These are phyloP conservation scores for Mormyrops attenuatus DNA, from an alignment of 2,797 vertebrate species.

Conservation along the genomic window DNA sequence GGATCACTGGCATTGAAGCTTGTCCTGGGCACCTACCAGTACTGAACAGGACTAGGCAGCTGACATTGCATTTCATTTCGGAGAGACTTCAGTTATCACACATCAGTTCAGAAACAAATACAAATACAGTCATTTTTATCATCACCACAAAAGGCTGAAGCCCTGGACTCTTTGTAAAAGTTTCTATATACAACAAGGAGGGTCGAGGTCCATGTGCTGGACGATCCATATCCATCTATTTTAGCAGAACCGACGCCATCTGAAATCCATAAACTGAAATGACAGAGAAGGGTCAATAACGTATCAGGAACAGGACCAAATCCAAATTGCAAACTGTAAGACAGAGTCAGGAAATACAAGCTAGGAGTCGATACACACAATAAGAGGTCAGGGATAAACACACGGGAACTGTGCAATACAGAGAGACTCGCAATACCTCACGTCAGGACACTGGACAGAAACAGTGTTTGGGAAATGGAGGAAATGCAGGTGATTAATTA, in stretches of 20 bases:
- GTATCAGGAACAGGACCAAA: neutral
- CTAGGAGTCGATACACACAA: neutral
- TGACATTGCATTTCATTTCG: neutral
- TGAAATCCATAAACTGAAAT: constrained; percentile 6
- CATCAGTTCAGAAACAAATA: neutral
- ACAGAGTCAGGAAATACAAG: neutral
- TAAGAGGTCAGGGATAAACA: neutral
- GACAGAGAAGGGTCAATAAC: neutral
- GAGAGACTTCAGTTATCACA: neutral
- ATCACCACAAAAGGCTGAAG: neutral
- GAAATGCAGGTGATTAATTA: neutral
- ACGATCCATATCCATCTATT: neutral
- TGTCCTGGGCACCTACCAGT: neutral
- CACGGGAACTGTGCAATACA: neutral
- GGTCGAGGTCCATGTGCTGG: neutral
- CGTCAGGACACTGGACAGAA: neutral
- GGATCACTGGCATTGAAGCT: neutral
- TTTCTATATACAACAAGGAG: neutral
- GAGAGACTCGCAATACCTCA: neutral
- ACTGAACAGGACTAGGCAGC: neutral
- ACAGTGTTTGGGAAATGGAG: neutral
- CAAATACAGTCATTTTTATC: neutral
- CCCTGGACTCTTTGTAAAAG: neutral
- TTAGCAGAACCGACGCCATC: neutral
- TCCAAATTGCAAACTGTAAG: neutral